Base-by-base conservation (phyloP, 1,140 invertebrate species). In the Colletes gigas region DNA sequence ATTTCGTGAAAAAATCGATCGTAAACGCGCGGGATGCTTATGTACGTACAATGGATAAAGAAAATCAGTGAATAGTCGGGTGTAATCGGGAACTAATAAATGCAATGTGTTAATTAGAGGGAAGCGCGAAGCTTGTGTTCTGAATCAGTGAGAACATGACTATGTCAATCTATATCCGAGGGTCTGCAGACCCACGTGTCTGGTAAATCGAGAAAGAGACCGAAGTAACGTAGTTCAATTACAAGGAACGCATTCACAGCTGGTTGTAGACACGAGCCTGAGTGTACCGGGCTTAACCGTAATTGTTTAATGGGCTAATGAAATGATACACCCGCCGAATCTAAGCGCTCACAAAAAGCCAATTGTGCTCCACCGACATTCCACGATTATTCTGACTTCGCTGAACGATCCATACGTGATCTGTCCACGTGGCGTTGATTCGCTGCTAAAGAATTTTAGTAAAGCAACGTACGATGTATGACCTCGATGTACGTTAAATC, bases 291-390 rank as follows among this genome's bases (percentile, higher is more conserved):
- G 68, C 83, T 83, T 83, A 86, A 65, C 75, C 88, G 78, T 90
- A 91, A 92, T 91, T 91, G 83, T 91, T 92, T 92, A 92, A 92
- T 91, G 88, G 81, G 71, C 85, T 91, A 91, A 92, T 92, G 89
- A 90, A 90, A 91, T 89, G 89, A 91, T 91, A 90, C 85, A 87
- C 73, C 81, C 84, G 88, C 88, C 91, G 86, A 92, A 92, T 90
- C 87, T 89, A 90, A 89, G 84, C 86, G 78, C 84, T 81, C 83
- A 89, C 85, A 89, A 90, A 90, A 91, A 88, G 89, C 77, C 84
- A 81, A 90, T 89, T 88, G 89, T 89, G 50, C 75, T 57, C 71
- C 55, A 71, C 70, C 83, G 82, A 81, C 88, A 89, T 90, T 89
- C 88, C 86, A 79, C 80, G 76, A 86, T 86, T 81, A 81, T 69